These are phyloP conservation scores for Psittacula derbiana DNA, from an alignment of 2,797 vertebrate genomes.

Conservation along the genomic window DNA sequence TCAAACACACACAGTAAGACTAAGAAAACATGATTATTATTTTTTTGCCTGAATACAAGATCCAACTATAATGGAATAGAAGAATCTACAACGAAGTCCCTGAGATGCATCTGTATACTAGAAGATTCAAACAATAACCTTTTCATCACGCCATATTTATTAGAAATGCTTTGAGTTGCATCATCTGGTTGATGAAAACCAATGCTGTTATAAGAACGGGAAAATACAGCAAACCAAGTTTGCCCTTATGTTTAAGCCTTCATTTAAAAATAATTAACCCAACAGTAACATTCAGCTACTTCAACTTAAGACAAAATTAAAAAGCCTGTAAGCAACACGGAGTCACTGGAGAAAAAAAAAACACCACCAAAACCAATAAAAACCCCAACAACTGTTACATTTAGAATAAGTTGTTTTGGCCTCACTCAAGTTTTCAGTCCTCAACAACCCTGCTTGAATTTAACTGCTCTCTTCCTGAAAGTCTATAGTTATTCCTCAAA, in stretches of 20 bases:
- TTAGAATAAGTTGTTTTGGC: neutral
- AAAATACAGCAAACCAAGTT: slow-evolving; percentile 42
- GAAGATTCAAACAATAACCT: slow-evolving; percentile 44
- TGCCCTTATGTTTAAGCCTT: neutral
- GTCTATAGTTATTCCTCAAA: neutral
- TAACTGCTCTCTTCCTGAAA: neutral
- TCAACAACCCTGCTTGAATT: neutral
- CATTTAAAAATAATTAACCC: neutral
- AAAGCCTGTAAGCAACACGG: neutral
- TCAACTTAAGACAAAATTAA: neutral
- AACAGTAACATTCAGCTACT: neutral
- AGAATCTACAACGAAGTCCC: slow-evolving; percentile 24
- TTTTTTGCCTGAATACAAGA: neutral
- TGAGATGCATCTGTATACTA: slow-evolving; percentile 24
- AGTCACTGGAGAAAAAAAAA: neutral
- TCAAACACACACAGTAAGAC: neutral
- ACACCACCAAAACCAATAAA: neutral
- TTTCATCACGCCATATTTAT: slow-evolving; percentile 13
- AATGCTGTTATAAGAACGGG: neutral
- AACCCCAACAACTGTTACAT: neutral
- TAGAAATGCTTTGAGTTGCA: slow-evolving; percentile 34
- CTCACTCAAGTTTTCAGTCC: neutral
- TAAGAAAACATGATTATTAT: neutral
- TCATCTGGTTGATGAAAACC: neutral
- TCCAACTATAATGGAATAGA: neutral